Evolutionary conservation across 2,888 invertebrate species (phyloP), one percentile per base, ranked within the genome.

Genomic region (Melinaea menophilus): DNA sequence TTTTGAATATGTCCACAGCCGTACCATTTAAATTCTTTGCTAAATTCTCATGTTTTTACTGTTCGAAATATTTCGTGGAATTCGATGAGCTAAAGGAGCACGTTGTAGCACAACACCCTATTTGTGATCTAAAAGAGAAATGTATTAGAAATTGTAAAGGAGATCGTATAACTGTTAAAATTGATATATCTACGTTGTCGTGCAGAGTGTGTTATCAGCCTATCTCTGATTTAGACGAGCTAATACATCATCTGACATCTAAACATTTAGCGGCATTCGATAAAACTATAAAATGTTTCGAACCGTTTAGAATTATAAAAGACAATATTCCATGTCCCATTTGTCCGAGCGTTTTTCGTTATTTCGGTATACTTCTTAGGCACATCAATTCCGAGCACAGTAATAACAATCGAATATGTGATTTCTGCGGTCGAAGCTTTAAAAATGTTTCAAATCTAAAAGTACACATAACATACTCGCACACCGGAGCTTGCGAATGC

Each of bases 1-100:
- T 90, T 1, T 68, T 90, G 0, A 90, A 89, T 65, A 88, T 86
- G 86, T 88, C 90, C 0, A 88, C 86, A 0, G 90, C 86, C 0
- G 69, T 84, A 3, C 90, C 90, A 0, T 90, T 90, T 58, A 85
- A 84, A 66, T 90, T 86, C 66, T 84, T 87, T 65, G 79, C 84
- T 0, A 86, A 82, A 63, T 90, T 76, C 59, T 79, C 81, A 1
- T 90, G 90, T 60, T 90, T 90, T 68, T 86, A 87, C 70, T 90
- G 90, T 59, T 80, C 85, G 0, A 80, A 80, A 64, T 83, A 82
- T 63, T 88, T 84, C 46, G 72, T 78, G 0, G 86, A 90, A 48
- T 85, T 85, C 55, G 87, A 87, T 0, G 87, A 88, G 0, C 69
- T 90, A 1, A 83, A 79, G 57, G 72, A 76, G 0, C 90, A 90